Evolutionary conservation across 2,113 vertebrate species (phyloP).

Genomic region (Vanacampus margaritifer): DNA sequence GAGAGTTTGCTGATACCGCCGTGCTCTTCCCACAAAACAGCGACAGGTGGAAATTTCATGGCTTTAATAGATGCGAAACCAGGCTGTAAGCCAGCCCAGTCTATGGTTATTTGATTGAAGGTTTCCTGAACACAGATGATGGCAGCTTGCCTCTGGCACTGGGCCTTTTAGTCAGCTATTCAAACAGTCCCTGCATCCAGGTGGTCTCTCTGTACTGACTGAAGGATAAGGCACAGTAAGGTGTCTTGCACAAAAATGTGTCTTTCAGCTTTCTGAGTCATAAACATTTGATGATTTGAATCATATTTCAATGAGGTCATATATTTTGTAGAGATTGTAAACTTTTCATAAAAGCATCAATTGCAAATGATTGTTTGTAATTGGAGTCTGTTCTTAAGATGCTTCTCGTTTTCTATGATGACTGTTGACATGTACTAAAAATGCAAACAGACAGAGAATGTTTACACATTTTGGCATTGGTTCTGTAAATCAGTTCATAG

Average conservation of each 20-base stretch:
- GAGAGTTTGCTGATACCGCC: background rate
- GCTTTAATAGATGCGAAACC: background rate
- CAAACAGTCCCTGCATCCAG: constrained; percentile 30
- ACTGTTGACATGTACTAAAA: no score
- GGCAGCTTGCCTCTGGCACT: constrained; percentile 29
- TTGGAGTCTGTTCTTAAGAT: no score
- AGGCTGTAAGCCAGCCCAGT: background rate
- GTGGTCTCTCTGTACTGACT: constrained; percentile 12
- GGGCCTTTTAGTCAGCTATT: constrained; percentile 20
- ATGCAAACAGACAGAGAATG: no score
- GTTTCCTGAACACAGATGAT: constrained; percentile 13
- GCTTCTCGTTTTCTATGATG: no score
- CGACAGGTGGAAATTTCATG: background rate
- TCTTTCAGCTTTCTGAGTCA: constrained; percentile 1
- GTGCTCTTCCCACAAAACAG: background rate
- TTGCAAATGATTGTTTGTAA: no score
- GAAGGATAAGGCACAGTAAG: constrained; percentile 18
- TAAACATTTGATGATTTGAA: background rate
- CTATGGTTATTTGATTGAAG: background rate
- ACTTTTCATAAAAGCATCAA: no score
- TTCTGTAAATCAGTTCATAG: no score
- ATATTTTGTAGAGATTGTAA: no score
- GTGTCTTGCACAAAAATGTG: constrained; percentile 2
- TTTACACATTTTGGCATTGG: no score
- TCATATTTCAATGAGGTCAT: no score